Evolutionary conservation across 2,888 invertebrate species (phyloP).

Genomic region (Himalopsyche tibetana): DNA sequence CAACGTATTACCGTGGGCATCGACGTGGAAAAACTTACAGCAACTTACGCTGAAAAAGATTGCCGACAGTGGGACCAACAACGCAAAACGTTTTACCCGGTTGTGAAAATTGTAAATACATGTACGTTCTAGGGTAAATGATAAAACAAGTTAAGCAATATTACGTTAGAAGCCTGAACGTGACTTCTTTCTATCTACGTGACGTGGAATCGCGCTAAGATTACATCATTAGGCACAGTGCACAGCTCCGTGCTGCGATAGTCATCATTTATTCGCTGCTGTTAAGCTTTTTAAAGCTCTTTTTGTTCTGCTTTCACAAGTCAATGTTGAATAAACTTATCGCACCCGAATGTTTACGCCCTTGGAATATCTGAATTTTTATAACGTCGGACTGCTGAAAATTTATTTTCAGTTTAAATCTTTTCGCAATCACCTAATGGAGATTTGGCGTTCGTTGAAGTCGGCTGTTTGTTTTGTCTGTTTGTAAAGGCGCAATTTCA

Average conservation of each 20-base stretch:
- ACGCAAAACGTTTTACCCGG: conserved; percentile 16
- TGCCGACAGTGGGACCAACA: neutral
- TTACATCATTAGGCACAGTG: conserved; percentile 58
- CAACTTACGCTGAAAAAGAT: conserved; percentile 18
- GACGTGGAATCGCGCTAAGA: conserved; percentile 52
- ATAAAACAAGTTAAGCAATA: conserved; percentile 64
- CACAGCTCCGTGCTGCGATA: conserved; percentile 5
- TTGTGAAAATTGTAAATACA: conserved; percentile 60
- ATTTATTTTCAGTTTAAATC: conserved; percentile 44
- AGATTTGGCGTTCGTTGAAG: conserved; percentile 46
- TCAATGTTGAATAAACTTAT: conserved; percentile 48
- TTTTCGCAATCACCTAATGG: conserved; percentile 51
- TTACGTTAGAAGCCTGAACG: conserved; percentile 62
- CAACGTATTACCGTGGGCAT: conserved; percentile 15
- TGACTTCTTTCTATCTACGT: conserved; percentile 60
- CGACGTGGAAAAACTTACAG: conserved; percentile 39
- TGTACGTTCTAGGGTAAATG: conserved; percentile 57
- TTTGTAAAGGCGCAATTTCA: conserved; percentile 39
- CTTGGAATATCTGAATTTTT: conserved; percentile 54
- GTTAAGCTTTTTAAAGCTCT: conserved; percentile 15
- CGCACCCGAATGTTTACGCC: conserved; percentile 45
- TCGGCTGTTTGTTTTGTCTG: conserved; percentile 45
- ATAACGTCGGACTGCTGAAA: conserved; percentile 7
- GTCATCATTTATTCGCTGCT: conserved; percentile 27
- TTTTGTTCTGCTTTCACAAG: conserved; percentile 22